Evolutionary conservation across 2,113 vertebrate species (phyloP).

Genomic region (Collichthys lucidus): DNA sequence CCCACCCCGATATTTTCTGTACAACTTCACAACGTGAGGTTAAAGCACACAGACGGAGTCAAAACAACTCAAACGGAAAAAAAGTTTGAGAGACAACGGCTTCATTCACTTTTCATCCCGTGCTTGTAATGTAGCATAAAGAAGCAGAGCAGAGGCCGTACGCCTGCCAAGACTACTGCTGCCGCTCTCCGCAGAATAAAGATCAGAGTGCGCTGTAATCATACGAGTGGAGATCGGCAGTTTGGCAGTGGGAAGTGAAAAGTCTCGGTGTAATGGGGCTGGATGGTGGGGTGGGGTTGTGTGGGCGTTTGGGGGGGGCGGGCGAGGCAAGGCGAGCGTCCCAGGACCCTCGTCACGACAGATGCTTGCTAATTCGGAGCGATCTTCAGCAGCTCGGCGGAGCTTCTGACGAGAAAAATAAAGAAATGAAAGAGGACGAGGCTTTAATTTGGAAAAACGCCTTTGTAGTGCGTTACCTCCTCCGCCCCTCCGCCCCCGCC

Average conservation of each 20-base stretch:
- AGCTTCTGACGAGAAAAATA: slow-evolving; percentile 55
- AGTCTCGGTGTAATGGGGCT: slow-evolving; percentile 37
- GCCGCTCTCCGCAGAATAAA: slow-evolving; percentile 44
- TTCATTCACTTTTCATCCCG: slow-evolving; percentile 54
- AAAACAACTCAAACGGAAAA: slow-evolving; percentile 12
- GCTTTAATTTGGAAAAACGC: slow-evolving; percentile 63
- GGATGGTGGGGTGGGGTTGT: slow-evolving; percentile 21
- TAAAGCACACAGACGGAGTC: slow-evolving; percentile 19
- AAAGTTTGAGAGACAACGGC: slow-evolving; percentile 57
- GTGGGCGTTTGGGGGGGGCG: slow-evolving; percentile 21
- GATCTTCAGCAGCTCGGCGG: slow-evolving; percentile 59
- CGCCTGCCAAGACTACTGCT: slow-evolving; percentile 40
- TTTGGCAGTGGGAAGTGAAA: slow-evolving; percentile 58
- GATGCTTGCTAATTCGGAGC: slow-evolving; percentile 71
- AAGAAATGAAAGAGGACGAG: slow-evolving; percentile 61
- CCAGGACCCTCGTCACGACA: slow-evolving; percentile 72
- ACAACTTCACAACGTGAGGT: slow-evolving; percentile 35
- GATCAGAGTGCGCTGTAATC: slow-evolving; percentile 66
- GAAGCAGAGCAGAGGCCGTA: slow-evolving; percentile 42
- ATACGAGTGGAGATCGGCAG: slow-evolving; percentile 51
- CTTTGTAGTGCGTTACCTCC: slow-evolving; percentile 68
- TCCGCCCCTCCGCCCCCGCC: background rate
- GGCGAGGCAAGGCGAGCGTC: slow-evolving; percentile 35
- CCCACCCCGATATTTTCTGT: background rate
- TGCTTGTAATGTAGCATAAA: slow-evolving; percentile 43